phyloP scores from a whole-genome alignment of 1,140 invertebrate species.

The Cyclina sinensis region DNA sequence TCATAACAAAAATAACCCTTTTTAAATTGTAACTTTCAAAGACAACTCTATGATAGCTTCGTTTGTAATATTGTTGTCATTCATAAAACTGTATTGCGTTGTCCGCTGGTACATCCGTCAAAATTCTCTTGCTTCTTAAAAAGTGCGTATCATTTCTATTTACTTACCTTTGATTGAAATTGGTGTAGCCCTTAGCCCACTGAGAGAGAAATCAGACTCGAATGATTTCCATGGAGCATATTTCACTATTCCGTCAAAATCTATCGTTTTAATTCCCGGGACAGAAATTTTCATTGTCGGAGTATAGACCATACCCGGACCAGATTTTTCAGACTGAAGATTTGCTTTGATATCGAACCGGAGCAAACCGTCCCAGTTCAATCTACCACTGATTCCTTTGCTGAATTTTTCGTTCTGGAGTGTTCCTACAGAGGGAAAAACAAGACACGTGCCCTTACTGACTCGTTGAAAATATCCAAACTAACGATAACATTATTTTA shows the following conservation, averaged over 20 bases:
- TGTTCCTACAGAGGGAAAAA: conserved; percentile 57
- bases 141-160: no score
- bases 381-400: conserved; percentile 71
- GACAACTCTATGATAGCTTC: no score
- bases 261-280: conserved; percentile 63
- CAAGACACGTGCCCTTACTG: no score
- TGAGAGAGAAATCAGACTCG: conserved; percentile 59
- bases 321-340: conserved; percentile 61
- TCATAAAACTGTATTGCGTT: no score
- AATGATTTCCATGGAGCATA: conserved; percentile 64
- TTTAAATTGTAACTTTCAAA: no score
- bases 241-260: conserved; percentile 68
- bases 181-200: conserved; percentile 61
- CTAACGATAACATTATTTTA: no score
- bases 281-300: conserved; percentile 75
- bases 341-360: conserved; percentile 75
- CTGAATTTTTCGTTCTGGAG: conserved; percentile 66
- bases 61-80: no score
- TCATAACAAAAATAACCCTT: no score
- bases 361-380: conserved; percentile 72
- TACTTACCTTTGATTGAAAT: conserved; percentile 67
- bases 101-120: no score
- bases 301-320: conserved; percentile 63
- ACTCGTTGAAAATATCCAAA: no score
- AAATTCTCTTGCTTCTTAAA: no score